Percentiles rank a stretch among this genome's conserved stretches.
Evolutionary conservation across 2,113 vertebrate species (phyloP).

Genomic region (Empidonax alnorum): DNA sequence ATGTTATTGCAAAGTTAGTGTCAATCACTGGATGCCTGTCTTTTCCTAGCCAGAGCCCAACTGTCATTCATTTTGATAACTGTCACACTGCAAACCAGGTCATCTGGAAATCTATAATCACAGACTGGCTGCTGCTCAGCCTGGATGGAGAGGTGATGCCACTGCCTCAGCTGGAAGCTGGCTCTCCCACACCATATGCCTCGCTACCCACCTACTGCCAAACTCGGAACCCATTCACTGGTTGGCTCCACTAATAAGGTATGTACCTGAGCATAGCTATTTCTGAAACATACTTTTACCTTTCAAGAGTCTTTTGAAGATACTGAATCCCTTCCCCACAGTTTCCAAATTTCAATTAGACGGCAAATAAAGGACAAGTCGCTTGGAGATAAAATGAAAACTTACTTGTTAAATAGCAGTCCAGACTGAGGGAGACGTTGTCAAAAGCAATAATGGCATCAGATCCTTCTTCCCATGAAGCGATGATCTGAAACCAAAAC

Average conservation of each 20-base stretch:
- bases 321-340: background rate
- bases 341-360: background rate
- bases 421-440: slow-evolving; percentile 94
- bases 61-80: slow-evolving; percentile 43
- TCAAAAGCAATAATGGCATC: slow-evolving; percentile 87
- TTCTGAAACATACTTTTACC: background rate
- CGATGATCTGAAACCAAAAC: slow-evolving; percentile 93
- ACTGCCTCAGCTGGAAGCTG: background rate
- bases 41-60: background rate
- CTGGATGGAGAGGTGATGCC: background rate
- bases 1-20: slow-evolving; percentile 17
- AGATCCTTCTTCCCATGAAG: slow-evolving; percentile 84
- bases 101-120: background rate
- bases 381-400: slow-evolving; percentile 45
- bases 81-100: slow-evolving; percentile 26
- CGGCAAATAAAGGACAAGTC: background rate
- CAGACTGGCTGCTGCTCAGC: background rate
- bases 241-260: background rate
- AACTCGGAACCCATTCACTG: background rate
- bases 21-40: slow-evolving; percentile 4
- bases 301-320: slow-evolving; percentile 1
- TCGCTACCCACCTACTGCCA: background rate
- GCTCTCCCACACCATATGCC: background rate
- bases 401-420: slow-evolving; percentile 98
- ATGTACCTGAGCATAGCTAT: background rate